Evolutionary conservation across 2,888 invertebrate species (phyloP), one percentile per base, ranked within the genome.

Genomic region (Serrognathus titanus): DNA sequence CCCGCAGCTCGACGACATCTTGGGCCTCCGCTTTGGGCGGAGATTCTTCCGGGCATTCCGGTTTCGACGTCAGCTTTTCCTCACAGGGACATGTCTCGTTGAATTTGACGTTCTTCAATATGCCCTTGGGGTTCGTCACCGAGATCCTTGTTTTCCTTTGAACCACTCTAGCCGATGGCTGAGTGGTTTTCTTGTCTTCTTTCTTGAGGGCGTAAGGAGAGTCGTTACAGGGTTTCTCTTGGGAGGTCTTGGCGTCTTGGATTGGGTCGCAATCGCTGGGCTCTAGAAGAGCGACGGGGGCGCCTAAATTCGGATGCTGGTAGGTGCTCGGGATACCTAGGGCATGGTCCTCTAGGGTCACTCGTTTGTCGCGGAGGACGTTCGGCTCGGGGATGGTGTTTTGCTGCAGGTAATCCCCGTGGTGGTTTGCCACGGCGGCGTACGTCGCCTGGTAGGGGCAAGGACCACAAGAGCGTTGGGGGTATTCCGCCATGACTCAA

Each of bases 401-500:
- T 49, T 58, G 59, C 39, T 66, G 51, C 39, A 71, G 58, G 56
- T 66, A 67, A 57, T 69, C 66, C 11, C 65, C 66, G 12, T 63
- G 56, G 40, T 65, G 62, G 13, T 65, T 57, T 1, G 61, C 64
- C 60, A 64, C 63, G 47, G 56, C 54, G 41, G 65, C 64, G 57
- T 70, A 74, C 20, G 65, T 65, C 9, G 67, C 72, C 24, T 66
- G 36, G 39, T 69, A 58, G 7, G 71, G 70, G 59, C 75, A 74
- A 7, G 66, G 65, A 2, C 71, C 72, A 51, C 74, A 75, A 6
- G 64, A 58, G 51, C 70, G 58, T 1, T 68, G 51, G 3, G 73
- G 72, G 63, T 70, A 70, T 61, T 75, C 74, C 20, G 74, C 62
- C 75, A 75, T 75, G 20, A 5, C 6, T 4, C 1, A 7, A 31